Evolutionary conservation across 2,797 vertebrate species (phyloP), one percentile per base, ranked within the genome.

Genomic region (Pitangus sulphuratus): DNA sequence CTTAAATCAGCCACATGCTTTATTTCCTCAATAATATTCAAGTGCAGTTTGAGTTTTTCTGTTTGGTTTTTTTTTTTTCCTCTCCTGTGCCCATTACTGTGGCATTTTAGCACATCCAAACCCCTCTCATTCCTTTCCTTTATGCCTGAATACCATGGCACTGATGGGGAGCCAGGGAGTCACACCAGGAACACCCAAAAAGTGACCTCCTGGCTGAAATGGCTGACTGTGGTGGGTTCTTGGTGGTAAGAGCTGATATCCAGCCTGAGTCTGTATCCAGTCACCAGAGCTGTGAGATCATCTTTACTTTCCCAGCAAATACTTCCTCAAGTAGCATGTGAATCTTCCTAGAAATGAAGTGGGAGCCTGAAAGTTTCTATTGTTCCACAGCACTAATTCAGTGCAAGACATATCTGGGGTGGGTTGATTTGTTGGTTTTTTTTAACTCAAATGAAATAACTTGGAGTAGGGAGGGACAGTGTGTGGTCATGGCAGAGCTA

Each of bases 251-350:
- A 35, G 17, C 26, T 78, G 80, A 61, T 84, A 35, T 30, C 30
- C 61, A 78, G 20, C 28, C 56, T 10, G 7, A 6, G 6, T 35
- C 45, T 90, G 61, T 8, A 30, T 68, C 42, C 74, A 81, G 6
- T 50, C 78, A 15, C 25, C 69, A 65, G 57, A 78, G 54, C 66
- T 33, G 18, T 78, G 88, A 96, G 77, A 25, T 92, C 70, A 79
- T 75, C 45, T 86, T 35, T 75, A 60, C 62, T 87, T 42, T 94
- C 82, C 82, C 85, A 83, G 56, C 68, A 93, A 94, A 70, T 62
- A 61, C 37, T 81, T 89, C 70, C 57, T 81, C 6, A 0, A 33
- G 57, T 3, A 75, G 28, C 35, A 39, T 28, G 10, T 35, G 39
- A 54, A 28, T 51, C 61, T 91, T 94, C 79, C 75, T 87, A 70